Evolutionary conservation across 2,113 vertebrate species (phyloP).

Genomic region (Phainopepla nitens): DNA sequence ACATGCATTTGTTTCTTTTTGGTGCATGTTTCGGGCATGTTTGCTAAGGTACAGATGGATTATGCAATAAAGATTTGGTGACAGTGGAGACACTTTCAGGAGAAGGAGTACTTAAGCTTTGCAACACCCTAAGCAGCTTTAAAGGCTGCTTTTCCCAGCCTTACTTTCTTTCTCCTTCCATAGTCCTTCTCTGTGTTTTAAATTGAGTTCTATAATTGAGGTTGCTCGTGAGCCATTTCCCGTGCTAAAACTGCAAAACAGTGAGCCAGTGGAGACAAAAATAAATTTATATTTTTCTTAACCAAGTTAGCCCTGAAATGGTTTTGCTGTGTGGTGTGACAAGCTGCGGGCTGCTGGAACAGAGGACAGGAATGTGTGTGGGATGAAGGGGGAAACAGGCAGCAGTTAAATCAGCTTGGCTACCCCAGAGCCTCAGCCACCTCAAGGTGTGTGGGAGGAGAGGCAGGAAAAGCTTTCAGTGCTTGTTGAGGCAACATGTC

Average conservation of each 20-base stretch:
- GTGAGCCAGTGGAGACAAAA: background rate
- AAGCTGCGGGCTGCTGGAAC: background rate
- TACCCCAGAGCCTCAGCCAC: background rate
- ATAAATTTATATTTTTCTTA: background rate
- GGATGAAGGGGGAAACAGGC: background rate
- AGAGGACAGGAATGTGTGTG: slow-evolving; percentile 10
- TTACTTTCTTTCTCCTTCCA: background rate
- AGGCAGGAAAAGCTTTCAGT: background rate
- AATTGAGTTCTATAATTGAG: background rate
- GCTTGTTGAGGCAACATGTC: background rate
- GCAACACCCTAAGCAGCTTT: background rate
- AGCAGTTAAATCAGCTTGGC: slow-evolving; percentile 3
- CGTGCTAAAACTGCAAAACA: background rate
- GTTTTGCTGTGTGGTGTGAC: background rate
- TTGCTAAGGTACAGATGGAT: background rate
- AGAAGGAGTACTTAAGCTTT: background rate
- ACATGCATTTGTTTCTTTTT: background rate
- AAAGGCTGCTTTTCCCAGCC: background rate
- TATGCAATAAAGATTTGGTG: background rate
- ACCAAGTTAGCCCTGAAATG: background rate
- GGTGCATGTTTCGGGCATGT: background rate
- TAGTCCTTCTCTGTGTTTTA: background rate
- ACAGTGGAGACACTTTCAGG: background rate
- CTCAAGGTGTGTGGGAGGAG: background rate
- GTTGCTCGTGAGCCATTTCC: background rate